Conservation (phyloP, 2,888 invertebrate genomes). For the Ophraella communa region DNA sequence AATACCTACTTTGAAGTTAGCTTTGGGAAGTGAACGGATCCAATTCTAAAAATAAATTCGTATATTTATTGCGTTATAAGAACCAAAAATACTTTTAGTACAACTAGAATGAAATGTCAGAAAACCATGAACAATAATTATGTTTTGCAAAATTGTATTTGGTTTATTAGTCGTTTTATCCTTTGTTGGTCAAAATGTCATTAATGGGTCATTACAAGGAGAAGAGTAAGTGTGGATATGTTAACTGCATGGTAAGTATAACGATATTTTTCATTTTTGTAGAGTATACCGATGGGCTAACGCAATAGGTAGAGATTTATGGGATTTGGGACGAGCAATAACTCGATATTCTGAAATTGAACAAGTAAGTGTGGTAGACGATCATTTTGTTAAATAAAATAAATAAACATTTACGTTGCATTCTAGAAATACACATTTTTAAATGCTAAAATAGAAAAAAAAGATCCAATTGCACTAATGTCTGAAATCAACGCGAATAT, state of each 20-base stretch:
- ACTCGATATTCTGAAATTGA: constrained; percentile 80
- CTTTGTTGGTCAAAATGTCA: constrained; percentile 7
- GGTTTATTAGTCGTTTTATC: not conserved
- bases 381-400: not conserved
- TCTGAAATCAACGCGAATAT: constrained; percentile 82
- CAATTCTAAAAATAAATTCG: constrained; percentile 4
- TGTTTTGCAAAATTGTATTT: constrained; percentile 15
- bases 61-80: constrained; percentile 6
- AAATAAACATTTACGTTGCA: constrained; percentile 10
- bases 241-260: not conserved
- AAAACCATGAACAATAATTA: not conserved
- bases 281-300: constrained; percentile 84
- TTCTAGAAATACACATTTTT: constrained; percentile 77
- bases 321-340: constrained; percentile 77
- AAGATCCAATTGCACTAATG: constrained; percentile 80
- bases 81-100: not conserved
- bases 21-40: not conserved
- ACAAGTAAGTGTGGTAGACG: constrained; percentile 65
- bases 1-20: not conserved
- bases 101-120: not conserved
- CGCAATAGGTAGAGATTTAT: constrained; percentile 78
- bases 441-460: constrained; percentile 79
- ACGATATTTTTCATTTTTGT: constrained; percentile 48
- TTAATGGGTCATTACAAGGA: constrained; percentile 18
- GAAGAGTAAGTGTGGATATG: constrained; percentile 18